phyloP scores from a whole-genome alignment of 2,888 invertebrate genomes.

The Apotomis capreana region DNA sequence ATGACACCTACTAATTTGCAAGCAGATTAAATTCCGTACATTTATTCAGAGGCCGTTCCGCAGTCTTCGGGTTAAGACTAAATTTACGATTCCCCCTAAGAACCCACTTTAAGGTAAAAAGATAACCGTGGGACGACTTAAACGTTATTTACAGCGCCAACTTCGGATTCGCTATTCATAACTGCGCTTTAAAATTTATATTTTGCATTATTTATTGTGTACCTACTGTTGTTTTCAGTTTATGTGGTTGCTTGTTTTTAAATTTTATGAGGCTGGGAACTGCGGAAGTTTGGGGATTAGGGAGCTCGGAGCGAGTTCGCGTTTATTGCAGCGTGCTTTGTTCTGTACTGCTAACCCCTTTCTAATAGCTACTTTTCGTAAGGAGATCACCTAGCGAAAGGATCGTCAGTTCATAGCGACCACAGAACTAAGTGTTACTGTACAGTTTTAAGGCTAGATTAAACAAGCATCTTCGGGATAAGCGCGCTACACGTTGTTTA shows the following conservation, averaged over 20 bases:
- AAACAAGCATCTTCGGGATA: no score
- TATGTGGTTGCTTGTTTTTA: constrained; percentile 51
- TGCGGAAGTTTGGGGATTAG: constrained; percentile 36
- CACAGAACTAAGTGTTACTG: no score
- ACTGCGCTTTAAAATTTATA: constrained; percentile 61
- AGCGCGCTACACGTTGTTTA: no score
- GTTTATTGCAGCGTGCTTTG: constrained; percentile 22
- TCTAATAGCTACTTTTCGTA: neutral
- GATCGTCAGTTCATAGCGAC: no score
- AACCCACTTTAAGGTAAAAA: constrained; percentile 61
- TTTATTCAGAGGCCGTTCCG: constrained; percentile 2
- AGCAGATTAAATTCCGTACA: neutral
- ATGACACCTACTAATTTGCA: constrained; percentile 11
- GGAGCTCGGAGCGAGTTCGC: neutral
- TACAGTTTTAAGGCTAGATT: no score
- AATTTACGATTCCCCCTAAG: constrained; percentile 65
- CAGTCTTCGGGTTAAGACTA: constrained; percentile 49
- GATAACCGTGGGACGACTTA: constrained; percentile 68
- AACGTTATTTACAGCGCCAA: constrained; percentile 63
- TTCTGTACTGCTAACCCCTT: neutral
- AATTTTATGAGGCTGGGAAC: constrained; percentile 47
- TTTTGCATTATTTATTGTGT: constrained; percentile 47
- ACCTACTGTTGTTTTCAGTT: constrained; percentile 58
- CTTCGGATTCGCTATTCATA: constrained; percentile 63
- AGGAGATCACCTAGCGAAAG: no score